Conservation (phyloP, 2,888 invertebrate species). For the Smittia sp. region DNA sequence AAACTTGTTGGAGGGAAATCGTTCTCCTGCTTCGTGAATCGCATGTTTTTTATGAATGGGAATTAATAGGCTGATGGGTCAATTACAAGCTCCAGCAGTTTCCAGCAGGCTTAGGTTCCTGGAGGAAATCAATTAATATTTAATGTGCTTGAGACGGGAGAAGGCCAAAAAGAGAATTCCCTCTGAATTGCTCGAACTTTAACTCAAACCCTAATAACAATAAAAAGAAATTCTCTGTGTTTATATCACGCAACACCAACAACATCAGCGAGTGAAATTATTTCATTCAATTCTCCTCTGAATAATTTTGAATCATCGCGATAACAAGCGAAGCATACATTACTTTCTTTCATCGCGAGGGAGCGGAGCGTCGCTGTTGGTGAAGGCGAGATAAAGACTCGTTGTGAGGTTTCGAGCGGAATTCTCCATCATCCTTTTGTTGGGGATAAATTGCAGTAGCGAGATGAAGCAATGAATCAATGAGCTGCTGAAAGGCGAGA, state of each 20-base stretch:
- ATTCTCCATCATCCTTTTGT: background rate
- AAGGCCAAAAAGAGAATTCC: too few species aligned
- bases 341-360: background rate
- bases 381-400: background rate
- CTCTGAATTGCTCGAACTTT: too few species aligned
- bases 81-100: background rate
- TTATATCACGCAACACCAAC: background rate
- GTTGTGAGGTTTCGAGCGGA: background rate
- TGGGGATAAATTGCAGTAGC: background rate
- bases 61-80: too few species aligned
- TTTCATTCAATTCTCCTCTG: slow-evolving; percentile 22
- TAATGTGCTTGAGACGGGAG: too few species aligned
- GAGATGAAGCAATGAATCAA: slow-evolving; percentile 26
- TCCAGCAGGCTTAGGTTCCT: background rate
- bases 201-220: too few species aligned
- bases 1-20: background rate
- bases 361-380: background rate
- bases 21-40: background rate
- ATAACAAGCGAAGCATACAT: slow-evolving; percentile 13
- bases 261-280: background rate
- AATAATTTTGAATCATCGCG: slow-evolving; percentile 28
- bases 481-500: slow-evolving; percentile 21
- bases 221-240: background rate
- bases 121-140: too few species aligned
- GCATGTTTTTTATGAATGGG: too few species aligned